Evolutionary conservation across 2,113 vertebrate species (phyloP), one percentile per base, ranked within the genome.

Genomic region (Dinomys branickii): DNA sequence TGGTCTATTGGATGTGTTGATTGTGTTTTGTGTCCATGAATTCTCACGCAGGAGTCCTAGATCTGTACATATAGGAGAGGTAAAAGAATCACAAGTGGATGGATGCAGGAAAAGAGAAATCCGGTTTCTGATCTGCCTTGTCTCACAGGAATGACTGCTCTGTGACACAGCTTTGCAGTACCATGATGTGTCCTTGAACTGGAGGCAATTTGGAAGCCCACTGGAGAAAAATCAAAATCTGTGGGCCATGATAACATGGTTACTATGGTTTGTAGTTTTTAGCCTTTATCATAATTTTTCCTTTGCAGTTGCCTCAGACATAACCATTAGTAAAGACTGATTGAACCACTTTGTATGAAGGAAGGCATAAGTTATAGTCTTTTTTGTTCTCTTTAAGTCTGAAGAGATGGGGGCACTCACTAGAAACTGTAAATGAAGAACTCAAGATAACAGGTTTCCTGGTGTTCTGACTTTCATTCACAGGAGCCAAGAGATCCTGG

Each of bases 171-270:
- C 20, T 67, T 12, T 50, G 58, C 33, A 28, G 3, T n/a, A 20
- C 5, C 61, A 12, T 28, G 50, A 59, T 17, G 26, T 41, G 1
- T 71, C 71, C 87, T 88, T 82, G 61, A 71, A 47, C 86, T 59
- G 35, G 0, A 96, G 61, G 41, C 19, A n/a, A 41, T 52, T 86
- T 28, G 28, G 54, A 82, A 97, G 61, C 92, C 26, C 16, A 0
- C 73, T 78, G 56, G 69, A n/a, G 50, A 94, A 75, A 92, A 75
- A 86, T n/a, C 33, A 82, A 85, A 90, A 33, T 83, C 58, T 28
- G n/a, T 73, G 54, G 41, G 85, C 56, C 73, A 22, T n/a, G 61
- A 14, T 47, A 41, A 30, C 63, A 63, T 78, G 24, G 75, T 24
- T 77, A 38, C 17, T 54, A 10, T 63, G 44, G 10, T 47, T 65